A percentile compares a stretch with the other conserved stretches of the same genome.
These are phyloP conservation scores for Siphamia tubifer DNA, from an alignment of 2,113 vertebrate species.

Conservation along the genomic window DNA sequence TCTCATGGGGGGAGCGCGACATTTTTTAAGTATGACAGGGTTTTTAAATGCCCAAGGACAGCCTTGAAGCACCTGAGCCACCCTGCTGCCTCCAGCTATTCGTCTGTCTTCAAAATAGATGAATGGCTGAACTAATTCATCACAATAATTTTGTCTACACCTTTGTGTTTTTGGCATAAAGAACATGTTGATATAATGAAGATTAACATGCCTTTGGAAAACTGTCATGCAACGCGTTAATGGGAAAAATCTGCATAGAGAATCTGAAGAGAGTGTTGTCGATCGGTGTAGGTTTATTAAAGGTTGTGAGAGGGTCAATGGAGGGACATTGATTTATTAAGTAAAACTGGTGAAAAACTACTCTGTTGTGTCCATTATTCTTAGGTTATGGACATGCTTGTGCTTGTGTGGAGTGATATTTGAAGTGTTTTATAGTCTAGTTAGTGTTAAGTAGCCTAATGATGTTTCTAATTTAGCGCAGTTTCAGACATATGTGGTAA, in stretches of 20 bases:
- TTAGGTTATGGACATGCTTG: too few species aligned
- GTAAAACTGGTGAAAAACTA: constrained; percentile 8
- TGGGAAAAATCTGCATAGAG: background rate
- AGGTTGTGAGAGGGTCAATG: constrained; percentile 13
- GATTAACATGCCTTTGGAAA: background rate
- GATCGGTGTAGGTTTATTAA: constrained; percentile 34
- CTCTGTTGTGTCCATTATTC: too few species aligned
- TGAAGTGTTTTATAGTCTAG: too few species aligned
- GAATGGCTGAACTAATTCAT: background rate
- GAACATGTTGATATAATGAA: background rate
- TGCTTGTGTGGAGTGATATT: too few species aligned
- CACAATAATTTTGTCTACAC: background rate
- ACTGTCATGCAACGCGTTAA: constrained; percentile 1
- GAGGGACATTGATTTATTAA: constrained; percentile 7
- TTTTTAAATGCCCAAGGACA: background rate
- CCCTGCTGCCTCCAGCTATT: background rate
- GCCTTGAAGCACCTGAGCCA: background rate
- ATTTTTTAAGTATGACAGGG: background rate
- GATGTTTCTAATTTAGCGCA: too few species aligned
- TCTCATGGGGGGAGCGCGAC: background rate
- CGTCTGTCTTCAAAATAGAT: background rate
- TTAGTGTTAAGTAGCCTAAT: too few species aligned
- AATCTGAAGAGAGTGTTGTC: constrained; percentile 19
- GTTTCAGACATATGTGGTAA: too few species aligned
- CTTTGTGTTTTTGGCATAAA: background rate